Conservation (phyloP, 2,888 invertebrate genomes). For the Oscheius onirici region DNA sequence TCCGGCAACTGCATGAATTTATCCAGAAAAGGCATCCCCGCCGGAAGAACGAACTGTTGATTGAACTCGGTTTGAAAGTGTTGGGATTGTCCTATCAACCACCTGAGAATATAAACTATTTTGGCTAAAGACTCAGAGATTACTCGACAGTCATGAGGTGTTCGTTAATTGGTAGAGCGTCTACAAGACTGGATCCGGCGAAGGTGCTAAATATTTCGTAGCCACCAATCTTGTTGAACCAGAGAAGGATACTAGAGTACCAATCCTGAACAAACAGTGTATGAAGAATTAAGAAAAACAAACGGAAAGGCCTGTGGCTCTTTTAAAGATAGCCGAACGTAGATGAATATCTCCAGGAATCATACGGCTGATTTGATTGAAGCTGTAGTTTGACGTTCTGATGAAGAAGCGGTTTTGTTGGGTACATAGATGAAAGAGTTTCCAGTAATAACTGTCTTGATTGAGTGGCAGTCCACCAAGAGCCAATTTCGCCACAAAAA, state of each 20-base stretch:
- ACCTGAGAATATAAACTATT: background rate
- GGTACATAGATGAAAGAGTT: background rate
- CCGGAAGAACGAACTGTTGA: background rate
- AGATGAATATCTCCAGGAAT: conserved; percentile 16
- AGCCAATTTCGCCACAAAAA: conserved; percentile 17
- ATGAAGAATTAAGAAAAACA: too few relatives aligned
- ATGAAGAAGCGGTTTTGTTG: conserved; percentile 10
- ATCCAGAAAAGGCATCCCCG: background rate
- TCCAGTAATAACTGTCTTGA: background rate
- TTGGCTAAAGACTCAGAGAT: background rate
- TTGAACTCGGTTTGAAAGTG: background rate
- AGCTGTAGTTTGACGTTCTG: background rate
- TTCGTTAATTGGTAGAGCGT: background rate
- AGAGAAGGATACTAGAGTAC: conserved; percentile 1
- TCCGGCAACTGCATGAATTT: conserved; percentile 2
- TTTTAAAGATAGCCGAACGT: too few relatives aligned
- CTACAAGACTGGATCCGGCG: background rate
- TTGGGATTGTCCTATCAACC: background rate
- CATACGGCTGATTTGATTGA: background rate
- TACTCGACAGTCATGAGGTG: background rate
- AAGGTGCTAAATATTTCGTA: background rate
- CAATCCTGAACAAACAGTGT: too few relatives aligned
- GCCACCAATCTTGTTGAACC: conserved; percentile 1
- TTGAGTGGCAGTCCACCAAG: too few relatives aligned
- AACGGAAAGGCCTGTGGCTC: too few relatives aligned